Evolutionary conservation across 2,888 invertebrate species (phyloP).

Genomic region (Cheilosia vulpina): DNA sequence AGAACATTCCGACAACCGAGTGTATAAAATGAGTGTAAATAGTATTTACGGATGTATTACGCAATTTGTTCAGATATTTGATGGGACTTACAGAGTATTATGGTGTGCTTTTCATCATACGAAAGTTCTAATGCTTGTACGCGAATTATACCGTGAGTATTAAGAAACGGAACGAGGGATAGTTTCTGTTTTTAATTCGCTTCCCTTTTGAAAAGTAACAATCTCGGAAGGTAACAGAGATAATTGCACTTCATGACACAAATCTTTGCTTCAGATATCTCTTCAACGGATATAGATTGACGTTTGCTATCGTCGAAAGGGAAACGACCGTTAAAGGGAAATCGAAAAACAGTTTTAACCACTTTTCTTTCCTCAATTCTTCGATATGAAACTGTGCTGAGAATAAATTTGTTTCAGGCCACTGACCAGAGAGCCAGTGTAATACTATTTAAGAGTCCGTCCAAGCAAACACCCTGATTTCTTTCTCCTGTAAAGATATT

Average conservation of each 20-base stretch:
- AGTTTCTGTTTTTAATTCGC: background rate
- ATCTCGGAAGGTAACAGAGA: background rate
- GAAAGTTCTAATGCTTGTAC: background rate
- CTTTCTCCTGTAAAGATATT: too few relatives aligned
- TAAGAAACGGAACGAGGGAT: background rate
- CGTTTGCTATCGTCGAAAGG: background rate
- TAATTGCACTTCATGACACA: background rate
- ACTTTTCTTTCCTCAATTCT: too few relatives aligned
- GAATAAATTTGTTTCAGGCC: background rate
- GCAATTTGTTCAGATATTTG: background rate
- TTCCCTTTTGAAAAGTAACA: background rate
- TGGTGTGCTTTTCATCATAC: background rate
- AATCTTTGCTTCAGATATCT: background rate
- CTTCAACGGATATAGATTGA: background rate
- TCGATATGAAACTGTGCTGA: too few relatives aligned
- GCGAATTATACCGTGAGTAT: background rate
- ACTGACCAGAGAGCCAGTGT: slow-evolving; percentile 1
- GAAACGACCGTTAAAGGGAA: background rate
- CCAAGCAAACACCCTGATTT: too few relatives aligned
- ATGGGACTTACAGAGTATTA: background rate
- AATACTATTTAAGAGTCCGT: background rate
- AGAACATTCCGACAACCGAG: slow-evolving; percentile 21
- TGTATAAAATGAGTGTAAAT: slow-evolving; percentile 17
- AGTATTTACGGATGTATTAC: background rate
- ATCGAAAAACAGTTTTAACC: background rate